A percentile compares a stretch with the other conserved stretches of the same genome.
These are phyloP conservation scores for Scatophagus argus DNA, from an alignment of 2,113 vertebrate genomes.

Conservation along the genomic window DNA sequence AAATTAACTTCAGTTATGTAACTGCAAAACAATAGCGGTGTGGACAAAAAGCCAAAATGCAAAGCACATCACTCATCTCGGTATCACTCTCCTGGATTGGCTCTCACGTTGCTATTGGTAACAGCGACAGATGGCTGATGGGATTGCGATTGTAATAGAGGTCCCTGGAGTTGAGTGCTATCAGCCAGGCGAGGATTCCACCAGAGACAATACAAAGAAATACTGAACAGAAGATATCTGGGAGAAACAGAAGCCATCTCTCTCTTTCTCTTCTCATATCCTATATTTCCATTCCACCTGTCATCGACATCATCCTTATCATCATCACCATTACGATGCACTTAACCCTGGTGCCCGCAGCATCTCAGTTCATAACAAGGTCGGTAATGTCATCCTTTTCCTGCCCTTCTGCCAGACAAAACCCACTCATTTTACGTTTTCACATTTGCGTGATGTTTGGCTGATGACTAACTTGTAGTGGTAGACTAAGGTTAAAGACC, in stretches of 20 bases:
- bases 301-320: background rate
- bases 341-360: background rate
- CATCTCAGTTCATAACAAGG: constrained; percentile 28
- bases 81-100: constrained; percentile 11
- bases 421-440: constrained; percentile 10
- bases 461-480: background rate
- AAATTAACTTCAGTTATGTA: constrained; percentile 44
- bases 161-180: constrained; percentile 5
- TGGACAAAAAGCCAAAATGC: background rate
- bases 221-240: background rate
- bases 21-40: background rate
- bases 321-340: background rate
- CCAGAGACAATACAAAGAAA: constrained; percentile 6
- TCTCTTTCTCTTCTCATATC: background rate
- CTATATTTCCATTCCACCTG: background rate
- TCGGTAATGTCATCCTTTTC: background rate
- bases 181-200: constrained; percentile 15
- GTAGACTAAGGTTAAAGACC: background rate
- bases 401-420: constrained; percentile 16
- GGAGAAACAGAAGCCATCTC: background rate
- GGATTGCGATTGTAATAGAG: constrained; percentile 35
- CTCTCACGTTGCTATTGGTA: constrained; percentile 60
- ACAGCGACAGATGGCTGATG: constrained; percentile 60
- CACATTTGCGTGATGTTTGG: background rate
- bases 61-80: constrained; percentile 27